Evolutionary conservation across 2,888 invertebrate genomes (phyloP), one percentile per base, ranked within the genome.

Genomic region (Hydraecia micacea): DNA sequence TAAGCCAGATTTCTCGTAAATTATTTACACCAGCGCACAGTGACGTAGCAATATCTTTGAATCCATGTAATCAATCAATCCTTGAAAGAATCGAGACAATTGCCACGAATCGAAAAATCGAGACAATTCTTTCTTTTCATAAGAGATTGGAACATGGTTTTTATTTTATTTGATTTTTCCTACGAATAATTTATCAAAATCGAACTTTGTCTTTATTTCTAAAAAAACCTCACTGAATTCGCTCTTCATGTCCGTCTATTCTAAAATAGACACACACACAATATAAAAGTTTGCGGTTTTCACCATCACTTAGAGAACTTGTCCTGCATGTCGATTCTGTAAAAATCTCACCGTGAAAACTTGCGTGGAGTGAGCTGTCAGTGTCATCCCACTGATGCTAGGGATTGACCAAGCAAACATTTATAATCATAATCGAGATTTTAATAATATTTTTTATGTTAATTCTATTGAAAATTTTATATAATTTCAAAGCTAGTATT

Each of bases 41-140:
- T n/a, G 32, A 49, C 21, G n/a, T n/a, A 63, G n/a, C 28, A 36
- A 81, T 67, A 52, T 77, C 63, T 83, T n/a, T 32, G 13, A 55
- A 58, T 76, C 55, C 55, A 28, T 63, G 28, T 65, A 65, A 80
- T 80, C 83, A 83, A 83, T 80, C 83, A 80, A 63, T 39, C 63
- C 46, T 15, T n/a, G 55, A 46, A 67, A 55, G 52, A 63, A 55
- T 58, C 4, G 55, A 69, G 32, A 39, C 39, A 21, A 58, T 55
- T 49, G 46, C 58, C 6, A 55, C 8, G 67, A 63, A n/a, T 36
- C 32, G 13, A 46, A 66, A 66, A 67, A 62, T n/a, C n/a, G 18
- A 32, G 67, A 58, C 36, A 2, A 36, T 49, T 68, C 46, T 63
- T 77, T 68, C 42, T 32, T 39, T 55, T 68, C 46, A 11, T 15